Base-by-base conservation (phyloP, 2,113 vertebrate genomes). In the Hydrochoerus hydrochaeris region DNA sequence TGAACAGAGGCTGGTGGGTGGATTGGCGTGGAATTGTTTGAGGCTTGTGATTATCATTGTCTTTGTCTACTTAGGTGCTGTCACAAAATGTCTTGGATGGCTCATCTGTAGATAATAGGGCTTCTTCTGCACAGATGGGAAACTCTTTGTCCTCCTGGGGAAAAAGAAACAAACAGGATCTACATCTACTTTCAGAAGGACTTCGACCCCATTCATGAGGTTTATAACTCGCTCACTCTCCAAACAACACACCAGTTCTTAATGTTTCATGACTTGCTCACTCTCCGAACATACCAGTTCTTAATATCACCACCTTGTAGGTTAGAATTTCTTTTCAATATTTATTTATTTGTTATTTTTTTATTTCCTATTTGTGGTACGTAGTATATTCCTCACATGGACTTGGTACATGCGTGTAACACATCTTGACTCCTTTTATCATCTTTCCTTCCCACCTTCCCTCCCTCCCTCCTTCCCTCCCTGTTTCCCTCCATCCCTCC, bases 161-260 rank as follows among this genome's bases (percentile, higher is more conserved):
- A 0, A 32, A 8, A 16, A 41, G 17, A 26, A 30, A 2, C 10
- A 46, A 38, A 57, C 2, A 16, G 1, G 10, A 4, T 54, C 10
- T 20, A 7, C 7, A 8, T 17, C 44, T 4, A 16, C 46, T 46
- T 58, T 30, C 22, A 3, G 38, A 32, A 41, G 38, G 26, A 7
- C 41, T 52, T 0, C 9, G 30, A 54, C 44, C 4, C 44, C 19
- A 35, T 84, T 63, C 13, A n/a, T n/a, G 44, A 83, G 35, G 7
- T 7, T 65, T 7, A 5, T 46, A 9, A 38, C 4, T 1, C 12
- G 46, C 52, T 12, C 38, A 38, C 54, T 38, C 62, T 30, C 30
- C 46, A 57, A 57, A 13, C 52, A 57, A 75, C 22, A 14, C 24
- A 3, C 4, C 46, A 22, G 0, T 12, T 54, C 14, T 54, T 16